Conservation (phyloP, 2,113 vertebrate species). For the Peromyscus leucopus region DNA sequence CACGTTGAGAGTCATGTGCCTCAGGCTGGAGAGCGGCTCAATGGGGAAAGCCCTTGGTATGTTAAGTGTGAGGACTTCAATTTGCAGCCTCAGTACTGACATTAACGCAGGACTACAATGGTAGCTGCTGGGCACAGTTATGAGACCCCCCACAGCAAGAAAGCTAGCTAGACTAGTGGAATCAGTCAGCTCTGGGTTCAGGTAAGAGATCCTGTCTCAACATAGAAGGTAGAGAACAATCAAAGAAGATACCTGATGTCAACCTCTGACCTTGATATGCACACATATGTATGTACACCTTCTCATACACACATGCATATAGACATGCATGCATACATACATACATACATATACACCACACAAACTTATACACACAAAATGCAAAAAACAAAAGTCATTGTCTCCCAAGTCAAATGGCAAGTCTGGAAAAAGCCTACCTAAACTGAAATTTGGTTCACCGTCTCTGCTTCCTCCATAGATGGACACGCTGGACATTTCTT, state of each 20-base stretch:
- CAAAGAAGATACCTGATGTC: too few relatives aligned
- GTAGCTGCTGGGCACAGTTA: too few relatives aligned
- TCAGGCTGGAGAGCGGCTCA: neutral
- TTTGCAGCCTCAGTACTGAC: neutral
- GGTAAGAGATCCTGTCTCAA: neutral
- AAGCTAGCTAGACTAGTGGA: too few relatives aligned
- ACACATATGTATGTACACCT: neutral
- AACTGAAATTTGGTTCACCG: neutral
- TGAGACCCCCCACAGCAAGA: neutral
- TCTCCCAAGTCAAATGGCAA: neutral
- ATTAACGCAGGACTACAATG: neutral
- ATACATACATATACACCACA: neutral
- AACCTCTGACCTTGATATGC: neutral
- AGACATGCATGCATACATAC: rapidly evolving
- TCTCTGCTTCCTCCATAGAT: neutral
- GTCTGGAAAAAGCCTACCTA: neutral
- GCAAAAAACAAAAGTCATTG: neutral
- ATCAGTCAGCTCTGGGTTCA: neutral
- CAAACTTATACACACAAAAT: neutral
- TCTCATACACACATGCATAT: neutral
- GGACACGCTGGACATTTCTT: neutral
- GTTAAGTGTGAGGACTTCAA: neutral
- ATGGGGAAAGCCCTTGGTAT: neutral
- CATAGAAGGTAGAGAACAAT: too few relatives aligned
- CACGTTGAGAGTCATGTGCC: neutral